phyloP scores from a whole-genome alignment of 2,797 vertebrate species.

The Chloroceryle amazona region DNA sequence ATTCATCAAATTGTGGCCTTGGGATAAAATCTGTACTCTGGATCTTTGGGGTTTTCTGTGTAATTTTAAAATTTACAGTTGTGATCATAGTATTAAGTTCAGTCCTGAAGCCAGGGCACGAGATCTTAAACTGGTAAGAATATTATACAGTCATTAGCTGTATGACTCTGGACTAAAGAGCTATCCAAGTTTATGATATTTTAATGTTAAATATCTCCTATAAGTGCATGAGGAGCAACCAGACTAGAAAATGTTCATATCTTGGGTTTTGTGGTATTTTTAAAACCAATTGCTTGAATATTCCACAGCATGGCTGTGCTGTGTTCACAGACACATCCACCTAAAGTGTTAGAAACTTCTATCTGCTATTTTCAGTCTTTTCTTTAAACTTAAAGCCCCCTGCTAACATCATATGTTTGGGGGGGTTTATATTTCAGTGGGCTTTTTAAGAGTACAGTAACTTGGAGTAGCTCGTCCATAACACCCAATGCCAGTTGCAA shows the following conservation, averaged over 20 bases:
- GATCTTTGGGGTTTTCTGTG: slow-evolving; percentile 24
- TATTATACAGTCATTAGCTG: not conserved
- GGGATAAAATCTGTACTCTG: slow-evolving; percentile 44
- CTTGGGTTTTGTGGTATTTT: slow-evolving; percentile 6
- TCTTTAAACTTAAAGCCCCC: not conserved
- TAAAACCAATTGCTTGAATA: not conserved
- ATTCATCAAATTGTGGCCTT: slow-evolving; percentile 68
- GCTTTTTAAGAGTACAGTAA: not conserved
- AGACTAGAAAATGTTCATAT: not conserved
- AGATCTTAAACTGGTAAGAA: slow-evolving; percentile 12
- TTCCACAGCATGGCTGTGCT: slow-evolving; percentile 25
- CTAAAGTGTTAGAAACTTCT: not conserved
- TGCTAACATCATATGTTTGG: not conserved
- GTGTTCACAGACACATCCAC: not conserved
- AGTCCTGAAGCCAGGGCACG: slow-evolving; percentile 16
- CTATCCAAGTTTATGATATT: slow-evolving; percentile 34
- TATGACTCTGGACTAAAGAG: slow-evolving; percentile 20
- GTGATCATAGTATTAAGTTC: not conserved
- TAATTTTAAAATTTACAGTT: slow-evolving; percentile 31
- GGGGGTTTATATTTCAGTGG: not conserved
- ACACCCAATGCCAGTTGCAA: not conserved
- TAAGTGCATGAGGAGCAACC: slow-evolving; percentile 36
- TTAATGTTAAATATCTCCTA: slow-evolving; percentile 38
- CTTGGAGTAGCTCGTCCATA: not conserved
- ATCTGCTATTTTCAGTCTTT: not conserved